Evolutionary conservation across 2,113 vertebrate species (phyloP).

Genomic region (Agapornis roseicollis): DNA sequence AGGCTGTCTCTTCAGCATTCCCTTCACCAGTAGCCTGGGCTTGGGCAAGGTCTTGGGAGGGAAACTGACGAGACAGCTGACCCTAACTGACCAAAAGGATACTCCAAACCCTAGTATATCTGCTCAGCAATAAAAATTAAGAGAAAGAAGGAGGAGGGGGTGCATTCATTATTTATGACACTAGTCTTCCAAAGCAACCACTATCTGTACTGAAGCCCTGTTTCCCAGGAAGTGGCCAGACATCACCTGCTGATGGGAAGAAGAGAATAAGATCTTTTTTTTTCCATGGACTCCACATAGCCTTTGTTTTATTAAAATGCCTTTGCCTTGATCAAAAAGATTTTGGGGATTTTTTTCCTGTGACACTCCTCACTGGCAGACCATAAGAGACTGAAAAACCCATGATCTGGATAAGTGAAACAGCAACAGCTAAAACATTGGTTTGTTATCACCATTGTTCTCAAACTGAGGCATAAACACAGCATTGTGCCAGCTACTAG

Average conservation of each 20-base stretch:
- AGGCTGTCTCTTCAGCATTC: background rate
- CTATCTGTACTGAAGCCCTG: background rate
- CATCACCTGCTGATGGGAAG: background rate
- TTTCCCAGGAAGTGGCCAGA: background rate
- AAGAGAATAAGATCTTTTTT: background rate
- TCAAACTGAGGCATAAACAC: background rate
- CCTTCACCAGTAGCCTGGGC: background rate
- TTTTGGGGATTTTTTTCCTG: background rate
- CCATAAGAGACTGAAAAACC: background rate
- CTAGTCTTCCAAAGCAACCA: background rate
- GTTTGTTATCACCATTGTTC: background rate
- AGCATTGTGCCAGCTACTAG: background rate
- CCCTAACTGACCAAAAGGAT: background rate
- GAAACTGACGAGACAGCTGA: background rate
- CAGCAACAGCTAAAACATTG: background rate
- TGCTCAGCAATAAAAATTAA: background rate
- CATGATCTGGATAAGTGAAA: background rate
- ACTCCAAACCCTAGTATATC: background rate
- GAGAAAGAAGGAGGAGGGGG: background rate
- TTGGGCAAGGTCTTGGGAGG: background rate
- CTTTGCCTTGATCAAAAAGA: background rate
- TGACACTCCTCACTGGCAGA: background rate
- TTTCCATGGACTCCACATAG: background rate
- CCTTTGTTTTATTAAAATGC: background rate
- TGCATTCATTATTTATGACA: background rate